Evolutionary conservation across 2,888 invertebrate species (phyloP), one percentile per base, ranked within the genome.

Genomic region (Pollenia labialis): DNA sequence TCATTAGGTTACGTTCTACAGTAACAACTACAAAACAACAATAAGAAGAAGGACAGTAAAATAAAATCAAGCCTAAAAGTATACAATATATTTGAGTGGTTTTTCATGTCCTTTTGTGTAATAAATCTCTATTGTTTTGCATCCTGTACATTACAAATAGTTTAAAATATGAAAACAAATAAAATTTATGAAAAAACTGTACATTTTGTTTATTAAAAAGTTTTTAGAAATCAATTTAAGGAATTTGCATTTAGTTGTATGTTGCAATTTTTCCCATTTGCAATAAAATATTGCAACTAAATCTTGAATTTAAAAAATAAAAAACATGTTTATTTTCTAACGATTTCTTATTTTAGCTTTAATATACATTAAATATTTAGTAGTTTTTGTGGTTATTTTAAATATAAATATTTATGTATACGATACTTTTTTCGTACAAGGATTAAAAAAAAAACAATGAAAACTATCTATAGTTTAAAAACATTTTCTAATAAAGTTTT

Each of bases 1-100:
- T 72, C n/a, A 42, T 48, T 81, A 14, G 81, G 64, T n/a, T 64
- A 48, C 6, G 52, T 62, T 7, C 46, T 32, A 48, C 48, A 40
- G 14, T 56, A 64, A 58, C 81, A 72, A 58, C 66, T 66, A 9
- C 48, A 50, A 52, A 50, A 76, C 54, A 62, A 42, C 6, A 23
- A 32, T 58, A 14, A 12, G 2, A 18, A 44, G 11, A 11, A 75
- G 18, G 32, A 48, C 44, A 48, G 11, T 42, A 50, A 68, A 66
- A 71, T 40, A 72, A 85, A 81, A 54, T 66, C 58, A 79, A 58
- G 76, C 85, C 85, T 81, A 85, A 85, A 85, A 81, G 77, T 75
- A 77, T 66, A 54, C 81, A 85, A 85, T 85, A 77, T 48, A 72
- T 66, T 68, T 85, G 81, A 85, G 85, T 85, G 85, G 85, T 85